phyloP scores from a whole-genome alignment of 37 sponge, comb jelly and placozoan species.

The Tethya wilhelma region DNA sequence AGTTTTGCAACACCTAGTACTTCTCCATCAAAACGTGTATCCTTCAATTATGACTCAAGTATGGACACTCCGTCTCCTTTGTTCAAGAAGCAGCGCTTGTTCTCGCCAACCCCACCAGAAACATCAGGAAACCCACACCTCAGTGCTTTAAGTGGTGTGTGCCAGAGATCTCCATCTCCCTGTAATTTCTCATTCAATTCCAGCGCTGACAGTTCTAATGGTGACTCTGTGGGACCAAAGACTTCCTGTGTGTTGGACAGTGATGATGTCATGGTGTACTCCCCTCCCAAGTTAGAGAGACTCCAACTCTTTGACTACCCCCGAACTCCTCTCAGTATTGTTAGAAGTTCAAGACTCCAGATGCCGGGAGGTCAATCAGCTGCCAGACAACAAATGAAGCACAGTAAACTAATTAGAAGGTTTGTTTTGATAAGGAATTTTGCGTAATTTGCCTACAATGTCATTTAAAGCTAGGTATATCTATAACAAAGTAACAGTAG shows the following conservation, averaged over 20 bases:
- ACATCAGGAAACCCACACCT: slow-evolving; percentile 5
- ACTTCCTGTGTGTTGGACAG: not conserved
- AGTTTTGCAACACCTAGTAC: slow-evolving; percentile 34
- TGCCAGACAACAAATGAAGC: no score
- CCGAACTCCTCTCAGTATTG: slow-evolving; percentile 68
- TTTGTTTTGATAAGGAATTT: no score
- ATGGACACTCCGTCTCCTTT: slow-evolving; percentile 32
- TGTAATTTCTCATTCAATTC: slow-evolving; percentile 1
- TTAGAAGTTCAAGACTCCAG: slow-evolving; percentile 48
- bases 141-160: not conserved
- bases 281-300: slow-evolving; percentile 58
- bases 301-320: slow-evolving; percentile 79
- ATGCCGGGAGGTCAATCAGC: no score
- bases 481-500: no score
- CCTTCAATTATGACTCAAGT: not conserved
- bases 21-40: slow-evolving; percentile 22
- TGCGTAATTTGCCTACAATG: no score
- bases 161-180: slow-evolving; percentile 14
- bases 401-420: no score
- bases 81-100: slow-evolving; percentile 49
- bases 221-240: not conserved
- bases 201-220: slow-evolving; percentile 2
- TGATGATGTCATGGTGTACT: slow-evolving; percentile 30
- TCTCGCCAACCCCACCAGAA: slow-evolving; percentile 40
- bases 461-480: no score